phyloP scores from a whole-genome alignment of 1,140 invertebrate genomes.

The Apis florea region DNA sequence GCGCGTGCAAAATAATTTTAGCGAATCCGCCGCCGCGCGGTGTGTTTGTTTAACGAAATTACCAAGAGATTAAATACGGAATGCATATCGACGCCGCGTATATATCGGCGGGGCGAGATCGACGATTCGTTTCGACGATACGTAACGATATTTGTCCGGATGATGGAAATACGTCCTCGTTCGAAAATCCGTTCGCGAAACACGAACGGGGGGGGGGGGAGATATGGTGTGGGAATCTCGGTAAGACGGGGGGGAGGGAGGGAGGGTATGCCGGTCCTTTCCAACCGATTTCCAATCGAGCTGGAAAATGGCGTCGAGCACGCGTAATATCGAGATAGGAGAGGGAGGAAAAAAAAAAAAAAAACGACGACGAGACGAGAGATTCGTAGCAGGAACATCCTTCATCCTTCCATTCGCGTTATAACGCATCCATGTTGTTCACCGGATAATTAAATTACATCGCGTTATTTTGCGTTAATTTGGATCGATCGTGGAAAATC shows the following conservation, averaged over 20 bases:
- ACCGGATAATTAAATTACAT: slow-evolving; percentile 61
- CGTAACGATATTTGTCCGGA: slow-evolving; percentile 41
- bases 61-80: slow-evolving; percentile 57
- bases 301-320: slow-evolving; percentile 12
- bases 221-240: too few species aligned
- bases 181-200: slow-evolving; percentile 23
- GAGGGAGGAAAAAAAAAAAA: too few species aligned
- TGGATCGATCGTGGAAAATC: slow-evolving; percentile 46
- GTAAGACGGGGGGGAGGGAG: too few species aligned
- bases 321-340: slow-evolving; percentile 38
- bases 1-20: slow-evolving; percentile 58
- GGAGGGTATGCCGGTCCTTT: too few species aligned
- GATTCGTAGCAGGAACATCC: slow-evolving; percentile 32
- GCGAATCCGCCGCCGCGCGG: slow-evolving; percentile 24
- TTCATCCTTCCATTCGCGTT: slow-evolving; percentile 63
- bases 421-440: slow-evolving; percentile 60
- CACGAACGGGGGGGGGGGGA: too few species aligned
- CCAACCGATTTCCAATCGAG: background rate
- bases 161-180: background rate
- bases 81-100: slow-evolving; percentile 44
- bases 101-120: slow-evolving; percentile 53
- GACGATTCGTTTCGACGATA: slow-evolving; percentile 25
- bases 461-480: slow-evolving; percentile 59
- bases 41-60: slow-evolving; percentile 65
- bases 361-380: too few species aligned